Evolutionary conservation across 1,140 invertebrate genomes (phyloP), one percentile per base, ranked within the genome.

Genomic region (Macrocentrus cingulum): DNA sequence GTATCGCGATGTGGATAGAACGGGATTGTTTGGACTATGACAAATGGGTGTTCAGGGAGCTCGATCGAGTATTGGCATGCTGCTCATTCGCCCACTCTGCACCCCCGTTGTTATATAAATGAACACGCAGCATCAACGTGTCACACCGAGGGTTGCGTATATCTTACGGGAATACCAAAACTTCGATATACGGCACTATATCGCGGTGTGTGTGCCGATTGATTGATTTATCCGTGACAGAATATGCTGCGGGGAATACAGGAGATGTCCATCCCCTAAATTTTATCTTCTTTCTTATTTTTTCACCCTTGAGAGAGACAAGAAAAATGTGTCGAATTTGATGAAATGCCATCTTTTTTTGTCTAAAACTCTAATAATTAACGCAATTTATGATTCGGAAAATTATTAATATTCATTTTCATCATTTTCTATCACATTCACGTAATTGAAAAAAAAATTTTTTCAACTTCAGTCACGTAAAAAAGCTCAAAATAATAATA

Each of bases 91-190:
- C 6, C n/a, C 15, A 8, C 41, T 16, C 41, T 42, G n/a, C 37
- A 39, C 37, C 37, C 37, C 37, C 37, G 8, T 39, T 4, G 37
- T 39, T 39, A 39, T 42, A 42, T 42, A 42, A 42, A 42, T 42
- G 15, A 42, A 42, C 18, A 42, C 41, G 18, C 7, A 42, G 41
- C 15, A 16, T 8, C 41, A 18, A 16, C 15, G 25, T 29, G 25
- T 29, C 25, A 29, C 25, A n/a, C n/a, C 11, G 4, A 18, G 41
- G 41, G 4, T 18, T 16, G 9, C 15, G 41, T 42, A n/a, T n/a
- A 42, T 42, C 41, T 42, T 42, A 16, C 41, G 15, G 15, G 41
- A 42, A 42, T 42, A 42, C 15, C n/a, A 16, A 42, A 42, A 42
- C 41, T 16, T 42, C 20, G 20, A 42, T 42, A 42, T 13, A 15